Base-by-base conservation (phyloP, 2,113 vertebrate species). In the Caracal caracal region DNA sequence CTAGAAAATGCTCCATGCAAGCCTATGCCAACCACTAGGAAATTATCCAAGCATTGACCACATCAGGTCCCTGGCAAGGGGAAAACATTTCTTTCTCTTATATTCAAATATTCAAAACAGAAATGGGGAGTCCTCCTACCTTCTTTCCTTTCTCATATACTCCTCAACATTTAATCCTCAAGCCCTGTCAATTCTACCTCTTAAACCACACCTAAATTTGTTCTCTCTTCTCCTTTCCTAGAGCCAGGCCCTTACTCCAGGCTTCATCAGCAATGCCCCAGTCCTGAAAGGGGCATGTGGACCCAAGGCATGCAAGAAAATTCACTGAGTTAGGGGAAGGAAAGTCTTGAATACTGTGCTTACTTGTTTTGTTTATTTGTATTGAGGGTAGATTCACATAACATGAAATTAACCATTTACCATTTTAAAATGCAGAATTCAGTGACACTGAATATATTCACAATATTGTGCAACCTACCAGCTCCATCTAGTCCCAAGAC, bases 221-320 rank as follows among this genome's bases (percentile, higher is more conserved):
- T 51, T 35, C 24, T 56, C 24, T 73, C 16, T 1, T 49, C 56
- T 76, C 19, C 13, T n/a, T 79, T 68, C 12, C 53, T 20, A 28
- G 0, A 26, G 35, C 56, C 49, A 81, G 0, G 0, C 19, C 9
- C n/a, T 68, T 13, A 15, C 10, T 24, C 28, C 80, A 92, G 43
- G 4, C 43, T n/a, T 70, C 0, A 0, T 22, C 7, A 47, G 8
- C 83, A 49, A 16, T 83, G 51, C 17, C 24, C 3, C 51, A 2
- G 24, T 19, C 10, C 49, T 10, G 10, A 47, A 35, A 30, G 2
- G 17, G 13, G 56, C 1, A 12, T 0, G 3, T 37, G 37, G 5
- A 47, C 28, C 40, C 30, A 2, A 10, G 3, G 26, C 19, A 6
- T 51, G 4, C 35, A 22, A 49, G 53, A 43, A 30, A 49, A 13